Base-by-base conservation (phyloP, 2,888 invertebrate genomes). In the Drosophila mercatorum region DNA sequence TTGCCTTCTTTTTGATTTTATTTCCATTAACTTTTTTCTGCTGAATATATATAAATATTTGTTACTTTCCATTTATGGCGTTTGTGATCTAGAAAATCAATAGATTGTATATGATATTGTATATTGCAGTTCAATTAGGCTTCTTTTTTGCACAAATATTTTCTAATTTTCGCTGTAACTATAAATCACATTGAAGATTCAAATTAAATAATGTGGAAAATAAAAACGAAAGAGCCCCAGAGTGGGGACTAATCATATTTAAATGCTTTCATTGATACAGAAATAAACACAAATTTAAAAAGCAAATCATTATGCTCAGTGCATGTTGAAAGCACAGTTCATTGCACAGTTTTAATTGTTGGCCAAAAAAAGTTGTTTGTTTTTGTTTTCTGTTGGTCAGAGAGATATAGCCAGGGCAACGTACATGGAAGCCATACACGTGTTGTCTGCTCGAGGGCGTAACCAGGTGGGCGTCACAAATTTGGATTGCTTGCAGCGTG, bases 291-390 rank as follows among this genome's bases (percentile, higher is more conserved):
- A 22, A 22, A 22, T 22, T 22, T 22, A 1, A 22, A 22, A 1
- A 22, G 22, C 22, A 22, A 22, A 2, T 1, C 1, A 34, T 22
- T 56, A 17, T 8, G 26, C 43, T 34, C 44, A 28, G 28, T 17
- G 26, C 10, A 5, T 22, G 22, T 14, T 26, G 44, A 55, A 51
- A 66, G 47, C 64, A 58, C 53, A 68, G 41, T 26, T 49, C 73
- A 58, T 28, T 65, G 17, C 67, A 46, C 31, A 57, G 36, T 62
- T 63, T 70, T 84, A 82, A 84, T 73, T 80, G 68, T 61, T 78
- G 68, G 74, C 70, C 46, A 46, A 65, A 58, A 81, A 76, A 62
- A 40, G 34, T 70, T 60, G 40, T 75, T 60, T 61, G 53, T 26
- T 59, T 57, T 67, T 60, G 60, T 59, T 63, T 47, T 31, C 7